Conservation (phyloP, 2,113 vertebrate species). For the Aspiorhynchus laticeps region DNA sequence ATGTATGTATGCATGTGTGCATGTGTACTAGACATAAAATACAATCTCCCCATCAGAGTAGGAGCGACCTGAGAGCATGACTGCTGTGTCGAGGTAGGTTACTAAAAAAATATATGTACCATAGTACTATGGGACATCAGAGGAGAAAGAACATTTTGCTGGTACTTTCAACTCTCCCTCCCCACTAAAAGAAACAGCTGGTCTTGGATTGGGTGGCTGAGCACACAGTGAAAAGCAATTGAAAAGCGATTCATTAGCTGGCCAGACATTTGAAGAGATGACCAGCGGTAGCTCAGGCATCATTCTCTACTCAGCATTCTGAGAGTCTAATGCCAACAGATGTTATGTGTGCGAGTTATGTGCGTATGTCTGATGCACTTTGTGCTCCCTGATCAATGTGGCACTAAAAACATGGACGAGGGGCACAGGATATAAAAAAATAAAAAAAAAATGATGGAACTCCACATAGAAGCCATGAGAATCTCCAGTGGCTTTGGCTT, state of each 20-base stretch:
- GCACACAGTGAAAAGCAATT: slow-evolving; percentile 36
- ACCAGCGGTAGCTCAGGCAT: neutral
- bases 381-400: slow-evolving; percentile 27
- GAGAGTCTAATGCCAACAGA: slow-evolving; percentile 4
- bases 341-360: slow-evolving; percentile 15
- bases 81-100: slow-evolving; percentile 76
- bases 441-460: neutral
- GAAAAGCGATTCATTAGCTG: slow-evolving; percentile 12
- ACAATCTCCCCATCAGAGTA: slow-evolving; percentile 21
- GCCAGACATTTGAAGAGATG: slow-evolving; percentile 5
- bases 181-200: slow-evolving; percentile 13
- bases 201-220: slow-evolving; percentile 31
- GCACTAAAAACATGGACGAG: slow-evolving; percentile 24
- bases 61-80: slow-evolving; percentile 68
- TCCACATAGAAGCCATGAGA: slow-evolving; percentile 18
- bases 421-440: neutral
- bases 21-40: slow-evolving; percentile 35
- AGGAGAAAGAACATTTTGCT: slow-evolving; percentile 25
- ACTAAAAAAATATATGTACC: slow-evolving; percentile 60
- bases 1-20: slow-evolving; percentile 1
- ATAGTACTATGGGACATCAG: slow-evolving; percentile 49
- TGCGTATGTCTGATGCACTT: slow-evolving; percentile 19
- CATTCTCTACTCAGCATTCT: slow-evolving; percentile 10
- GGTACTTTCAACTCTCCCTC: slow-evolving; percentile 23
- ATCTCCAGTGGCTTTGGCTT: slow-evolving; percentile 29